These are phyloP conservation scores for Xerus rutilus DNA, from an alignment of 2,797 vertebrate species.

Conservation along the genomic window DNA sequence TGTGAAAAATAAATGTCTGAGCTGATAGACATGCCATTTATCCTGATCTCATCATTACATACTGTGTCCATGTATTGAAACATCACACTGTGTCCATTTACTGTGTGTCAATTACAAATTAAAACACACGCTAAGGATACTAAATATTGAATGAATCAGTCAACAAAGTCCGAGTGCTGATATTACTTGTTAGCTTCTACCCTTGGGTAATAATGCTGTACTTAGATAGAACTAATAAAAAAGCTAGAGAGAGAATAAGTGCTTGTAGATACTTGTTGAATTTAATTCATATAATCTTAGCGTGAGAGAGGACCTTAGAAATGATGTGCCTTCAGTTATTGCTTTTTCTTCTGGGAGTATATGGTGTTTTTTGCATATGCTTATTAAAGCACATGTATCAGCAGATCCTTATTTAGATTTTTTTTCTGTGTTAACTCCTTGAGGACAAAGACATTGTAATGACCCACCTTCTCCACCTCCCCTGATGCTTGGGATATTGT, in stretches of 20 bases:
- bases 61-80: too few species aligned
- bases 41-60: not conserved
- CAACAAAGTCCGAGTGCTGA: constrained; percentile 1
- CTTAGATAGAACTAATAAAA: not conserved
- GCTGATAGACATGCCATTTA: not conserved
- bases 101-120: not conserved
- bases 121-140: not conserved
- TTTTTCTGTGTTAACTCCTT: constrained; percentile 49
- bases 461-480: not conserved
- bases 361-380: not conserved
- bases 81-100: not conserved
- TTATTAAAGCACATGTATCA: not conserved
- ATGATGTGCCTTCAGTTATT: not conserved
- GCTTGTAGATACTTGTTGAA: not conserved
- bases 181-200: not conserved
- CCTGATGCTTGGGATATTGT: not conserved
- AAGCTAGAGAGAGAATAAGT: constrained; percentile 1
- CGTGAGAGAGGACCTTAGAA: not conserved
- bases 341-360: not conserved
- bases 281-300: constrained; percentile 2
- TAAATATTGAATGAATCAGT: not conserved
- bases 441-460: not conserved
- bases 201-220: not conserved
- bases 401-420: not conserved
- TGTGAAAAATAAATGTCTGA: not conserved